These are phyloP conservation scores for Xenus cinereus DNA, from an alignment of 2,113 vertebrate species.

Conservation along the genomic window DNA sequence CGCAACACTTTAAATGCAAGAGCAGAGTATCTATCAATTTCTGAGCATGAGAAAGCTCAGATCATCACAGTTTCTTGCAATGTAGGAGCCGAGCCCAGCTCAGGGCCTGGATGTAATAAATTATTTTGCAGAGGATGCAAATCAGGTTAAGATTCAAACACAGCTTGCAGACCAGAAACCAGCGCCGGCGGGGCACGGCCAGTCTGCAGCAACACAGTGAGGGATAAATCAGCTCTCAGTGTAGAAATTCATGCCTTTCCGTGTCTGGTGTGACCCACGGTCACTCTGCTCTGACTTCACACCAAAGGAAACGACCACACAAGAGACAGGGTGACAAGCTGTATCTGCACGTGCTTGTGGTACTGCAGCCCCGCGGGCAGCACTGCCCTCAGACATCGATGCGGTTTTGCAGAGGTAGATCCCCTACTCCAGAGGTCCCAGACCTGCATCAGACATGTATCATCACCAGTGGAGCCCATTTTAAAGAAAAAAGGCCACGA, in stretches of 20 bases:
- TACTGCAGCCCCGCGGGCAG: rapidly evolving
- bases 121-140: background rate
- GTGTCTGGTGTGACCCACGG: rapidly evolving
- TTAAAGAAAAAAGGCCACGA: background rate
- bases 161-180: background rate
- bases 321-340: background rate
- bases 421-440: too few relatives aligned
- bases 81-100: background rate
- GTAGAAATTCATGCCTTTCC: background rate
- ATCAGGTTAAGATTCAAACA: background rate
- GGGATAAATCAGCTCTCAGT: background rate
- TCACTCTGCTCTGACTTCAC: background rate
- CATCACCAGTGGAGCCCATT: background rate
- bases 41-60: background rate
- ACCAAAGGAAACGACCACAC: background rate
- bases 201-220: background rate
- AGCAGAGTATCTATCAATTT: background rate
- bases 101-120: background rate
- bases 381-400: background rate
- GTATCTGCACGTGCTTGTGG: rapidly evolving
- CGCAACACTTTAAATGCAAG: background rate
- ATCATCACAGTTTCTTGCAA: background rate
- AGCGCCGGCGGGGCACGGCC: background rate
- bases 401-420: background rate
- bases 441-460: background rate